phyloP scores from a whole-genome alignment of 1,140 invertebrate species.

The Oryctes rhinoceros region DNA sequence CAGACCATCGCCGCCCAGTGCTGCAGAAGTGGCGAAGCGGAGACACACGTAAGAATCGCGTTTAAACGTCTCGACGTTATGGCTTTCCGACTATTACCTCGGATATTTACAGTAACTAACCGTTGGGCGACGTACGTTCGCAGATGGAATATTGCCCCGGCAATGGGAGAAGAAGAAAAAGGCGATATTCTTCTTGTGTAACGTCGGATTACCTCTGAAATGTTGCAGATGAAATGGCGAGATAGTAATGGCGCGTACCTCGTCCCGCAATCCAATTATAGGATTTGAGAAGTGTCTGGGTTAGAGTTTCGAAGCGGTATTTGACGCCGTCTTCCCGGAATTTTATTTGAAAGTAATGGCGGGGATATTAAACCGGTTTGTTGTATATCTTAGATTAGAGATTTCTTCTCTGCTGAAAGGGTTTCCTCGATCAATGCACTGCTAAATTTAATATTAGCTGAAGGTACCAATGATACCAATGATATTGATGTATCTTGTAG shows the following conservation, averaged over 20 bases:
- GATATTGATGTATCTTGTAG: too few species aligned
- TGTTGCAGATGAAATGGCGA: slow-evolving; percentile 2
- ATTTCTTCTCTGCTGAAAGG: too few species aligned
- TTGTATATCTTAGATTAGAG: too few species aligned
- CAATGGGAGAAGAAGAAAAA: background rate
- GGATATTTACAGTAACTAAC: background rate
- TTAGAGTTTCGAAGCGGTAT: background rate
- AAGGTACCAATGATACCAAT: too few species aligned
- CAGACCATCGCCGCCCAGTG: background rate
- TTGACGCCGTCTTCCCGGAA: background rate
- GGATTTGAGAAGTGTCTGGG: background rate
- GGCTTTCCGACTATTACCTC: slow-evolving; percentile 1
- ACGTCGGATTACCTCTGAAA: background rate
- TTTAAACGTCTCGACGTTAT: background rate
- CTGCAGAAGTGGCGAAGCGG: background rate
- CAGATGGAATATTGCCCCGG: background rate
- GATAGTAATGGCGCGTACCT: background rate
- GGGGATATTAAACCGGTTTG: too few species aligned
- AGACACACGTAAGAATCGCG: background rate
- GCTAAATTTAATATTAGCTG: too few species aligned
- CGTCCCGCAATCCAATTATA: background rate
- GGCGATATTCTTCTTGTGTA: background rate
- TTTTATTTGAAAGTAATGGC: background rate
- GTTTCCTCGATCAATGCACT: too few species aligned
- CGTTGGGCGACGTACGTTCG: background rate